A percentile compares a stretch with the other conserved stretches of the same genome.
phyloP scores from a whole-genome alignment of 2,888 invertebrate species.

The Mythimna lalbum region DNA sequence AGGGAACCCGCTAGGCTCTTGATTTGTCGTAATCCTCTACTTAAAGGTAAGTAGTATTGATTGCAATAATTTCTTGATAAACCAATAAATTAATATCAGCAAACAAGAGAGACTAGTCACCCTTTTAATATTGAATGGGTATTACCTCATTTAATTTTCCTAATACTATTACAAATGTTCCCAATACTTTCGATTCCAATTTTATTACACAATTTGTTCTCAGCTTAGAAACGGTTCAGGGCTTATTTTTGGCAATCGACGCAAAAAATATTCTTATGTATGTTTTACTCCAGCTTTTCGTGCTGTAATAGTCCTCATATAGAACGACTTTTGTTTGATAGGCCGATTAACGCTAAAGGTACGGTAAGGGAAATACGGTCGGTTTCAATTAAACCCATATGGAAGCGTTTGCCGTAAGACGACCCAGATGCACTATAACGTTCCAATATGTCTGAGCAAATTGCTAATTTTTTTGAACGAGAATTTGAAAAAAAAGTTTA shows the following conservation, averaged over 20 bases:
- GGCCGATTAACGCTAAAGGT: constrained; percentile 25
- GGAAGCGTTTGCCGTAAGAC: constrained; percentile 21
- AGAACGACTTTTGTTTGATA: constrained; percentile 47
- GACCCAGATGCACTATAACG: constrained; percentile 41
- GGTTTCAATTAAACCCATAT: constrained; percentile 54
- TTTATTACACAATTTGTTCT: constrained; percentile 16
- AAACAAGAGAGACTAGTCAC: background rate
- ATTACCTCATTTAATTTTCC: background rate
- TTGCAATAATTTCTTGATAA: too few relatives aligned
- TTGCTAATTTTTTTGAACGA: constrained; percentile 15
- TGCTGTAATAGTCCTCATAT: constrained; percentile 27
- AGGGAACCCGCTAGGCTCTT: too few relatives aligned
- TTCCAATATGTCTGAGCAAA: constrained; percentile 26
- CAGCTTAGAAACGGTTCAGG: background rate
- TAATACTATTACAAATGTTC: background rate
- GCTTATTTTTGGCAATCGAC: constrained; percentile 4
- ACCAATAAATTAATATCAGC: background rate
- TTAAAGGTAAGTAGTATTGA: too few relatives aligned
- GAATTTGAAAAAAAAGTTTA: constrained; percentile 19
- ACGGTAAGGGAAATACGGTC: constrained; percentile 15
- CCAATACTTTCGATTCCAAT: constrained; percentile 7
- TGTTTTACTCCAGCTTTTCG: constrained; percentile 1
- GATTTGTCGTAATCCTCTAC: too few relatives aligned
- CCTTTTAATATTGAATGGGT: background rate
- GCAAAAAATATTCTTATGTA: background rate